These are phyloP conservation scores for Melanotaenia boesemani DNA, from an alignment of 2,797 vertebrate species.

Conservation along the genomic window DNA sequence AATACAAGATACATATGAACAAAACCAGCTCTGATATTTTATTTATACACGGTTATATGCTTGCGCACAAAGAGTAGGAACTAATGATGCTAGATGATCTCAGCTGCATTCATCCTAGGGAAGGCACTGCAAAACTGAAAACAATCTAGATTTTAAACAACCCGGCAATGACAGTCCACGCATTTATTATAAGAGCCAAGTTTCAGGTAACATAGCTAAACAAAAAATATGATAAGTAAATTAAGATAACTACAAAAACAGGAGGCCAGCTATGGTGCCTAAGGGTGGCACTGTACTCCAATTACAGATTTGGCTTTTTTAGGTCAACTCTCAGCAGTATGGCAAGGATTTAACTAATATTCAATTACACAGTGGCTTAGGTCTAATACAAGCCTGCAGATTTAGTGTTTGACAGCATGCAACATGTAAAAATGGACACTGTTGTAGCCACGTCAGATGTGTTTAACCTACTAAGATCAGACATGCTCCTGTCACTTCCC, in stretches of 20 bases:
- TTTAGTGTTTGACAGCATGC: slow-evolving; percentile 61
- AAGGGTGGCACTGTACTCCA: slow-evolving; percentile 40
- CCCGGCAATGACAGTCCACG: slow-evolving; percentile 1
- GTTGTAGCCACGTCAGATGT: slow-evolving; percentile 55
- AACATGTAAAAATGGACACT: slow-evolving; percentile 50
- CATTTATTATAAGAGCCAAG: neutral
- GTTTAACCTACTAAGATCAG: slow-evolving; percentile 62
- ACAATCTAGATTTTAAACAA: slow-evolving; percentile 7
- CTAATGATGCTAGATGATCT: slow-evolving; percentile 33
- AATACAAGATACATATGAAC: slow-evolving; percentile 10
- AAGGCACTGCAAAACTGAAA: slow-evolving; percentile 5
- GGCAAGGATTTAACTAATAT: slow-evolving; percentile 71
- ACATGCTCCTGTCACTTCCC: slow-evolving; percentile 53
- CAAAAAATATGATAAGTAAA: slow-evolving; percentile 36
- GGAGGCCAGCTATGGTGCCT: slow-evolving; percentile 42
- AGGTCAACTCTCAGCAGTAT: slow-evolving; percentile 71
- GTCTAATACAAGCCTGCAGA: slow-evolving; percentile 64
- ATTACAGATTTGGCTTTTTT: slow-evolving; percentile 57
- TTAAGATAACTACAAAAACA: slow-evolving; percentile 40
- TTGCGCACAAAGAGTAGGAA: slow-evolving; percentile 6
- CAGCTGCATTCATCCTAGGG: slow-evolving; percentile 7
- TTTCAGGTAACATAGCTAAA: neutral
- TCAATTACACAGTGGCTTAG: slow-evolving; percentile 78
- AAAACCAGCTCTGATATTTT: slow-evolving; percentile 49
- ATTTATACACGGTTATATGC: slow-evolving; percentile 34